A percentile compares a stretch with the other conserved stretches of the same genome.
Conservation (phyloP, 2,113 vertebrate species). For the Scomber scombrus region DNA sequence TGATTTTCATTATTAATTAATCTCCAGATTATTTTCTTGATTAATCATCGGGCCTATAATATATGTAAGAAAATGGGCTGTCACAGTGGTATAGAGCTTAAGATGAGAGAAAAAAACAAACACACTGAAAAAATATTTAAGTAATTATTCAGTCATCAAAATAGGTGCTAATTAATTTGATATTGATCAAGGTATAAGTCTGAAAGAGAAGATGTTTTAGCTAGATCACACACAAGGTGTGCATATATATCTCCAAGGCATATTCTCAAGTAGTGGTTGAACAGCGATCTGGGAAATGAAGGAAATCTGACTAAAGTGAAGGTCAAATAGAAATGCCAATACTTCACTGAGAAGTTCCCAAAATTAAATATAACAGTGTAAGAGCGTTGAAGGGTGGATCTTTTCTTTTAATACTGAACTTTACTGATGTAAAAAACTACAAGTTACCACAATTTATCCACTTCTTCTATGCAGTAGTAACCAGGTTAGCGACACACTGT, state of each 20-base stretch:
- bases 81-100: too few species aligned
- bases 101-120: too few species aligned
- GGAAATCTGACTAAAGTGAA: not conserved
- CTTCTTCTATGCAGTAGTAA: constrained; percentile 2
- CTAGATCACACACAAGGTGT: not conserved
- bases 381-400: constrained; percentile 36
- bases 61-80: too few species aligned
- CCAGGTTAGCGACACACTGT: not conserved
- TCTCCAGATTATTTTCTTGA: too few species aligned
- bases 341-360: not conserved
- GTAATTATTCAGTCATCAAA: not conserved
- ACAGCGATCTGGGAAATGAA: not conserved
- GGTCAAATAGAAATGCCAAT: not conserved
- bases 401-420: not conserved
- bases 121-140: not conserved
- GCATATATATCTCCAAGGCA: not conserved
- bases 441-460: not conserved
- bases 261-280: not conserved
- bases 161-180: not conserved
- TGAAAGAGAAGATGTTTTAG: not conserved
- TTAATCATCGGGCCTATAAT: too few species aligned
- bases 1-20: not conserved
- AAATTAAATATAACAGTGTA: too few species aligned
- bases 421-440: not conserved
- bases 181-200: too few species aligned